phyloP scores from a whole-genome alignment of 2,797 vertebrate genomes.

The Squalus acanthias region DNA sequence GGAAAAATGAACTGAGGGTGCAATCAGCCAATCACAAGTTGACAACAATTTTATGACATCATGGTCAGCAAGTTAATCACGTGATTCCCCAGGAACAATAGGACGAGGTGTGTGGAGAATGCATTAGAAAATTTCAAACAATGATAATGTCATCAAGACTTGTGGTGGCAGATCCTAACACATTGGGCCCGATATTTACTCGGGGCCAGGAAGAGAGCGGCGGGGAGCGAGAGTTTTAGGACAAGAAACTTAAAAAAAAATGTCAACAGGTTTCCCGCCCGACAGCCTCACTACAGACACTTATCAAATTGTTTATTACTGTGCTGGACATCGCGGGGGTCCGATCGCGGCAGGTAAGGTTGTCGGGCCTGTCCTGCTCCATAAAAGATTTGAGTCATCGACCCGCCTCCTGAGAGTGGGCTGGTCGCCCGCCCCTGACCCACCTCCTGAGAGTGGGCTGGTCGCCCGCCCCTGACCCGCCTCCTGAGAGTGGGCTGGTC shows the following conservation, averaged over 20 bases:
- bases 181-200: background rate
- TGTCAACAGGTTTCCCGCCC: background rate
- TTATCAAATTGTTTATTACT: too few relatives aligned
- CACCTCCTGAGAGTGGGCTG: background rate
- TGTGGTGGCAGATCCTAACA: background rate
- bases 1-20: background rate
- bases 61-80: background rate
- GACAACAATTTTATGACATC: background rate
- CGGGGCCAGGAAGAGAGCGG: background rate
- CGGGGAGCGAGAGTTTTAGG: background rate
- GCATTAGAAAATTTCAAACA: background rate
- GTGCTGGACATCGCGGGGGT: too few relatives aligned
- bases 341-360: background rate
- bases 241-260: background rate
- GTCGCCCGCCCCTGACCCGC: background rate
- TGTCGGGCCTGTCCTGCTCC: too few relatives aligned
- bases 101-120: background rate
- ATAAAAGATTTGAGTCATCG: background rate
- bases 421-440: background rate
- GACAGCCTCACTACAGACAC: background rate
- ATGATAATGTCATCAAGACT: background rate
- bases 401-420: background rate
- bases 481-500: background rate
- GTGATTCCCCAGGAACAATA: background rate
- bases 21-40: background rate